Evolutionary conservation across 2,888 invertebrate genomes (phyloP).

Genomic region (Athalia circularis): DNA sequence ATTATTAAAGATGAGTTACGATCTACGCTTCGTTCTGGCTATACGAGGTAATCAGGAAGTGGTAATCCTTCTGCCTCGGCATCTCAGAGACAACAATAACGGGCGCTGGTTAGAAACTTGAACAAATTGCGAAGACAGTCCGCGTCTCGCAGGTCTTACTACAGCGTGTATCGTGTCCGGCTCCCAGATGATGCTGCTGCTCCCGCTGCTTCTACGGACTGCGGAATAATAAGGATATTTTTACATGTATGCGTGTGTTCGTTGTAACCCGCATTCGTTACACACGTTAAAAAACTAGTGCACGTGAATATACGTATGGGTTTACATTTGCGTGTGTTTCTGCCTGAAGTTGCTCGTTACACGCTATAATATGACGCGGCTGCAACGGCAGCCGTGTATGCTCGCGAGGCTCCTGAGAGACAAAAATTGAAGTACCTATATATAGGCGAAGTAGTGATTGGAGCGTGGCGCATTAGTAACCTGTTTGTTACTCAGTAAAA

Average conservation of each 20-base stretch:
- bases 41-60: slow-evolving; percentile 12
- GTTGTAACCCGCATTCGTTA: no score
- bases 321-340: neutral
- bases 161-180: neutral
- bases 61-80: neutral
- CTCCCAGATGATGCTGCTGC: neutral
- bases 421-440: no score
- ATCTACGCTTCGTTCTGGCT: no score
- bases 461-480: slow-evolving; percentile 65
- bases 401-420: no score
- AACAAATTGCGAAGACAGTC: slow-evolving; percentile 24
- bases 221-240: no score
- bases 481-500: slow-evolving; percentile 68
- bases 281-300: no score
- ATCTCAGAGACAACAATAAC: slow-evolving; percentile 3
- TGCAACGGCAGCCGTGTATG: no score
- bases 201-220: no score
- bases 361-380: neutral
- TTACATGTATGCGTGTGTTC: no score
- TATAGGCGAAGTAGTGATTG: slow-evolving; percentile 57
- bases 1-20: no score
- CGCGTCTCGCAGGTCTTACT: neutral
- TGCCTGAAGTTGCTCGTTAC: neutral
- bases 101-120: neutral
- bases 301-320: neutral